phyloP scores from a whole-genome alignment of 1,140 invertebrate genomes.

The Temnothorax curvispinosus region DNA sequence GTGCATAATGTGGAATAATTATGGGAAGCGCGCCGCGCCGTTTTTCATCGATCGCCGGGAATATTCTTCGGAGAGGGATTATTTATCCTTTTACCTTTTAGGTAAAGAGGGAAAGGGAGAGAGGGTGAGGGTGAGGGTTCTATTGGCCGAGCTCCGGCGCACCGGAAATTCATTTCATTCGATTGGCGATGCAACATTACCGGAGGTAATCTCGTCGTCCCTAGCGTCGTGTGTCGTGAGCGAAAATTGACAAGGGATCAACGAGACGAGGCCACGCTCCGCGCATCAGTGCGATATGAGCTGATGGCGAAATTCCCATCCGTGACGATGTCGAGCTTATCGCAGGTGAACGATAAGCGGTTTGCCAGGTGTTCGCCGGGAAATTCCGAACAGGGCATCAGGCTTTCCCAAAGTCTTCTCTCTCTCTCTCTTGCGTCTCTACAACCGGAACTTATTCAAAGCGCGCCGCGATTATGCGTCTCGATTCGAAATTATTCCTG shows the following conservation, averaged over 20 bases:
- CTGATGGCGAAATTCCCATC: conserved; percentile 82
- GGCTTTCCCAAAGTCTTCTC: neutral
- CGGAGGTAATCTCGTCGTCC: conserved; percentile 53
- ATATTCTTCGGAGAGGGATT: conserved; percentile 37
- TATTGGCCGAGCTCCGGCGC: conserved; percentile 2
- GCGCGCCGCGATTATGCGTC: neutral
- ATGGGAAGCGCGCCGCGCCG: conserved; percentile 3
- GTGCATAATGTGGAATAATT: conserved; percentile 32
- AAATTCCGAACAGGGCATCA: neutral
- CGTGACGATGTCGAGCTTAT: conserved; percentile 71
- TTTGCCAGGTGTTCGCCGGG: conserved; percentile 44
- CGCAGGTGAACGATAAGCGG: conserved; percentile 77
- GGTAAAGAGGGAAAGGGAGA: neutral
- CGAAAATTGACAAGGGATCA: conserved; percentile 72
- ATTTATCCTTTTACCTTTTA: conserved; percentile 21
- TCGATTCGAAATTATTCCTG: neutral
- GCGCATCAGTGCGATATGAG: conserved; percentile 68
- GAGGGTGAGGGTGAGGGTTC: neutral
- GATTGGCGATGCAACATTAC: conserved; percentile 58
- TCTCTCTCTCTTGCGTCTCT: neutral
- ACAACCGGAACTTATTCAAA: conserved; percentile 11
- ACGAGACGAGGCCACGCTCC: conserved; percentile 64
- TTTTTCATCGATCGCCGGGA: conserved; percentile 57
- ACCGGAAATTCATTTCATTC: conserved; percentile 58
- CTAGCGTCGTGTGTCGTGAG: conserved; percentile 54